Base-by-base conservation (phyloP, 2,797 vertebrate genomes). In the Myotis pilosus region DNA sequence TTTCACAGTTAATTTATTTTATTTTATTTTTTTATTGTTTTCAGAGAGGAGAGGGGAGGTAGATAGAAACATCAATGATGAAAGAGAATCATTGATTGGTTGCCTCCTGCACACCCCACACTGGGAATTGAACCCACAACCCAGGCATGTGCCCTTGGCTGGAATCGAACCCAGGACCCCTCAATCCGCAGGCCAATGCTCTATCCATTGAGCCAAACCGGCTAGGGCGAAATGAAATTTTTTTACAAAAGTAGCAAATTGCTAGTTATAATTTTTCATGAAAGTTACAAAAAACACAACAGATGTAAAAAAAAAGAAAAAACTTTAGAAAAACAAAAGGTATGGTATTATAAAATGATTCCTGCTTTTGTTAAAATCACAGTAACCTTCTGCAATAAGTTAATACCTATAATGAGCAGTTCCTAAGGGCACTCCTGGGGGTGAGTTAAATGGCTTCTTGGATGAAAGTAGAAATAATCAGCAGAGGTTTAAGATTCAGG, bases 211-310 rank as follows among this genome's bases (percentile, higher is more conserved):
- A 62, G 28, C 60, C 0, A 62, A 62, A 30, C 28, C 0, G 0
- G 28, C 28, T 62, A 62, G 60, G 28, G 60, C 0, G 2, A 62
- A 62, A 62, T 30, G 28, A 62, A 62, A 62, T 2, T 92, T 87
- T 95, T 19, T 93, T 12, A 57, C 5, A 8, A 47, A 95, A 86
- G 19, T 47, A 81, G 36, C 8, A 86, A 82, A 38, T 51, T 60
- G 9, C 80, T 55, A 79, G 38, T 83, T 87, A 74, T 75, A 53
- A 87, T 91, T 93, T 94, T 92, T 82, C 20, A 71, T 13, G 11
- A 80, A 93, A 71, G 68, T 8, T 72, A 25, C 15, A 30, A 76
- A 89, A 89, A 69, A 72, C 17, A 11, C 66, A 53, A 23, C 11
- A 33, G 78, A 44, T 66, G 0, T 74, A 78, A 95, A 92, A 80